Evolutionary conservation across 2,113 vertebrate genomes (phyloP), one percentile per base, ranked within the genome.

Genomic region (Salvator merianae): DNA sequence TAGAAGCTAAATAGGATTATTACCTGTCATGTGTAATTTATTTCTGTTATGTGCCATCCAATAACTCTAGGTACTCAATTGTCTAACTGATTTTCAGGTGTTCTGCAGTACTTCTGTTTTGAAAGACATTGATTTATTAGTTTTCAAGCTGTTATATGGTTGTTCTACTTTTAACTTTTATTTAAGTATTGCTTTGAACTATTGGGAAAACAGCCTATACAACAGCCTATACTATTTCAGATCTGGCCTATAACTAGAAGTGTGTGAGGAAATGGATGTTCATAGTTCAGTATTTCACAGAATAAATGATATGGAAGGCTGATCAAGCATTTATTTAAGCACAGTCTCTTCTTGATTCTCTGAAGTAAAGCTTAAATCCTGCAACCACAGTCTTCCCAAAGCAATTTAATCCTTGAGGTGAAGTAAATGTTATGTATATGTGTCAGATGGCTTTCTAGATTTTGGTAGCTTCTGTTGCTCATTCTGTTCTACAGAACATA

Each of bases 401-500:
- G 24, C 38, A 24, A 72, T 26, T 28, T 6, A 72, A 72, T 72
- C 43, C 38, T 38, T 20, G 38, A 3, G 12, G n/a, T 40, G 7
- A 22, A 71, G 34, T 71, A 38, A 36, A 13, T 71, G 18, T n/a
- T n/a, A n/a, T n/a, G n/a, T n/a, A n/a, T n/a, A n/a, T n/a, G n/a
- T n/a, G n/a, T n/a, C n/a, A n/a, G n/a, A n/a, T n/a, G n/a, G n/a
- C n/a, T n/a, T n/a, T n/a, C n/a, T n/a, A n/a, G n/a, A n/a, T n/a
- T n/a, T n/a, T n/a, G n/a, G n/a, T n/a, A n/a, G n/a, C n/a, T n/a
- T 47, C 43, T 47, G 43, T 77, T 86, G 28, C 90, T 82, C 87
- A 30, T 12, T 89, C 65, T 93, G 47, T 53, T 92, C 91, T 93
- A 66, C 80, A 83, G 72, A 65, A 90, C n/a, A n/a, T n/a, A n/a